Conservation (phyloP, 2,113 vertebrate genomes). For the Neofelis nebulosa region DNA sequence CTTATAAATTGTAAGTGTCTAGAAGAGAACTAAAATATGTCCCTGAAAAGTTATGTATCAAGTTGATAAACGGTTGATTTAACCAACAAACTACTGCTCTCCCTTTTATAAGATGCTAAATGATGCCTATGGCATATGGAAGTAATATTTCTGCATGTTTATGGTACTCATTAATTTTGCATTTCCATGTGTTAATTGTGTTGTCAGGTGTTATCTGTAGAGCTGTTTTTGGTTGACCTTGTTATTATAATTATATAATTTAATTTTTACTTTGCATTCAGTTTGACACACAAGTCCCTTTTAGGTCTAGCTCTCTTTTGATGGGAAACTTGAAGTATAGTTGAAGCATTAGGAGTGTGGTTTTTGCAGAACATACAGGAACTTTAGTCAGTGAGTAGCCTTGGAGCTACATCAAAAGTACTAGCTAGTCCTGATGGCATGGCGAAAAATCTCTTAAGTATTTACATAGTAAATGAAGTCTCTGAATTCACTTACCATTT, state of each 20-base stretch:
- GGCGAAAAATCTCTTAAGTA: not conserved
- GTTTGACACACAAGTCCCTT: not conserved
- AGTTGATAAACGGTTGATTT: not conserved
- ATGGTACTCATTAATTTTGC: not conserved
- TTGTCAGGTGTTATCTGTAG: not conserved
- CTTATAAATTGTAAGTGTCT: not conserved
- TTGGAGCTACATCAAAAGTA: not conserved
- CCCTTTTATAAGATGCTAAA: not conserved
- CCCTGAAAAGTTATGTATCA: not conserved
- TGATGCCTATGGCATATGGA: not conserved
- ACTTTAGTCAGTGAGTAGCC: not conserved
- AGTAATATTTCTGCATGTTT: not conserved
- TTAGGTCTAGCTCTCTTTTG: not conserved
- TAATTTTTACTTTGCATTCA: not conserved
- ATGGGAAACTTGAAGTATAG: not conserved
- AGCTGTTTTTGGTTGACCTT: not conserved
- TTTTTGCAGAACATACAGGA: not conserved
- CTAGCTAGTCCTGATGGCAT: not conserved
- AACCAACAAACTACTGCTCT: not conserved
- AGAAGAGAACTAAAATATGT: not conserved
- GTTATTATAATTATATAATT: not conserved
- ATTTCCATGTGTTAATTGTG: not conserved
- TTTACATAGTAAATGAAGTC: not conserved
- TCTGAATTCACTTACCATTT: conserved; percentile 6
- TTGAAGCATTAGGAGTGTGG: not conserved